These are phyloP conservation scores for Anguilla rostrata DNA, from an alignment of 2,113 vertebrate genomes.

Conservation along the genomic window DNA sequence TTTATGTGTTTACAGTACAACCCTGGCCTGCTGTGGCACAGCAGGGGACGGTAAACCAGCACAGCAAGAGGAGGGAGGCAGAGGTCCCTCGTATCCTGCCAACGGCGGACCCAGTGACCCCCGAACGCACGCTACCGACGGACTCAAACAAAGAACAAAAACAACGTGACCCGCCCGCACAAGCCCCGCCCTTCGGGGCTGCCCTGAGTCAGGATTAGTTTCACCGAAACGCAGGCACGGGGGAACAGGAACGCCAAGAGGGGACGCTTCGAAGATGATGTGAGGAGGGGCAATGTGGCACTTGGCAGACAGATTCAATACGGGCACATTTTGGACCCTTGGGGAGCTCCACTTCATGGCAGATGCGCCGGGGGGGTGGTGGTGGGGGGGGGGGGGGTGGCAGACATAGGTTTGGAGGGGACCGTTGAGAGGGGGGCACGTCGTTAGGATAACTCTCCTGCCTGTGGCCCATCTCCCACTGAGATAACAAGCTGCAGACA, in stretches of 20 bases:
- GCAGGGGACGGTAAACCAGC: conserved; percentile 76
- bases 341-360: neutral
- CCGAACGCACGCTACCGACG: conserved; percentile 20
- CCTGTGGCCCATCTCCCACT: conserved; percentile 24
- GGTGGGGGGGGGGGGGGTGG: neutral
- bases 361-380: neutral
- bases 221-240: neutral
- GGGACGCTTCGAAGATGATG: neutral
- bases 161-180: neutral
- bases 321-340: neutral
- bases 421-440: conserved; percentile 25
- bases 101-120: conserved; percentile 12
- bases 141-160: conserved; percentile 16
- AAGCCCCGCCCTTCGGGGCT: neutral
- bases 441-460: conserved; percentile 44
- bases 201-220: neutral
- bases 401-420: conserved; percentile 8
- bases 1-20: conserved; percentile 76
- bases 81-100: conserved; percentile 26
- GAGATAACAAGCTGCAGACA: conserved; percentile 49
- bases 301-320: neutral
- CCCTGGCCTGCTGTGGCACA: conserved; percentile 65
- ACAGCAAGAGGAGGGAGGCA: conserved; percentile 49
- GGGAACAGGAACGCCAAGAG: neutral
- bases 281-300: neutral